Evolutionary conservation across 1,140 invertebrate species (phyloP).

Genomic region (Atta cephalotes): DNA sequence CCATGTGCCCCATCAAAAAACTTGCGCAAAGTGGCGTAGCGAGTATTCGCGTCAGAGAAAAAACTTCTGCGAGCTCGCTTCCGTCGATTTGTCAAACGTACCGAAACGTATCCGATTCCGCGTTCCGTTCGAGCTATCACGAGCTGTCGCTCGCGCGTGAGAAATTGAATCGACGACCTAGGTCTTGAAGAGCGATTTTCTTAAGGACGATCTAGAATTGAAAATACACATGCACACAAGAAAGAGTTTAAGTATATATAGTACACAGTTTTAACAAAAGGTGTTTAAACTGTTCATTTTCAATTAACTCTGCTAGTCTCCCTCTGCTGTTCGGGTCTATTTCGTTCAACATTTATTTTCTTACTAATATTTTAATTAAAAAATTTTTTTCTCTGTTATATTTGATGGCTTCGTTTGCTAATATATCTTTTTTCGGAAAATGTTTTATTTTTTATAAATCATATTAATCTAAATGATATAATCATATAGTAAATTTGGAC

Average conservation of each 20-base stretch:
- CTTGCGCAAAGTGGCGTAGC: slow-evolving; percentile 52
- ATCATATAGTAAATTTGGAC: no score
- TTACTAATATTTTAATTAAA: no score
- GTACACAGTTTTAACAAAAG: neutral
- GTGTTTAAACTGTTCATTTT: neutral
- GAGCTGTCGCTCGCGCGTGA: slow-evolving; percentile 60
- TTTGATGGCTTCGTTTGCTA: no score
- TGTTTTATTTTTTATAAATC: no score
- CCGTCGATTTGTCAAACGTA: slow-evolving; percentile 75
- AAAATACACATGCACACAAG: neutral
- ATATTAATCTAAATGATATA: no score
- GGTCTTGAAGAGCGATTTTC: slow-evolving; percentile 38
- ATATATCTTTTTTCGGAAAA: no score
- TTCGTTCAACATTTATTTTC: no score
- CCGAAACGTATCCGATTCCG: slow-evolving; percentile 67
- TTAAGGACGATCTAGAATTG: slow-evolving; percentile 21
- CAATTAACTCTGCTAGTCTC: neutral
- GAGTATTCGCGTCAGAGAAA: slow-evolving; percentile 33
- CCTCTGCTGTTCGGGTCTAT: no score
- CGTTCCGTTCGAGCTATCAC: slow-evolving; percentile 70
- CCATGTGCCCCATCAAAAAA: slow-evolving; percentile 47
- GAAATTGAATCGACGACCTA: slow-evolving; percentile 47
- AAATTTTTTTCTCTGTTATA: no score
- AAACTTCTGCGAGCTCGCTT: slow-evolving; percentile 60
- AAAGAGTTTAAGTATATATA: neutral